Conservation (phyloP, 2,888 invertebrate genomes). For the Lingula anatina region DNA sequence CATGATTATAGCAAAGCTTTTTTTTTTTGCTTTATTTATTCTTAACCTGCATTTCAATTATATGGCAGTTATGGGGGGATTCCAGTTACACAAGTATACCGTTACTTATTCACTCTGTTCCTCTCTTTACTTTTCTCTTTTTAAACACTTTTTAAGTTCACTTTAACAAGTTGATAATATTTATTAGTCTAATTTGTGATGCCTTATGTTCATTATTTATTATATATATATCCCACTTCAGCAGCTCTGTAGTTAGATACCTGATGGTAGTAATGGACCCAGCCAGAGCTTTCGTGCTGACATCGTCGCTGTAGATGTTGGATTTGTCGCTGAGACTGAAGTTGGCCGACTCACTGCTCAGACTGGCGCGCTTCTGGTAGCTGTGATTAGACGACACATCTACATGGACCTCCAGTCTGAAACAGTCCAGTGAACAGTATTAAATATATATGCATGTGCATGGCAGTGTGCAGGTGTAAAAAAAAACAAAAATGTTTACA, state of each 20-base stretch:
- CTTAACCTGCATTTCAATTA: too few relatives aligned
- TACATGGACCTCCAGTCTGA: conserved; percentile 68
- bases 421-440: neutral
- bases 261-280: conserved; percentile 58
- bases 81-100: neutral
- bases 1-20: too few relatives aligned
- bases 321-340: conserved; percentile 66
- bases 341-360: conserved; percentile 61
- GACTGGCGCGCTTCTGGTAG: conserved; percentile 58
- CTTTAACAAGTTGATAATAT: too few relatives aligned
- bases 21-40: too few relatives aligned
- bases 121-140: too few relatives aligned
- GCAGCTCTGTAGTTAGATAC: conserved; percentile 11
- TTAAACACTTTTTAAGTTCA: too few relatives aligned
- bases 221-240: too few relatives aligned
- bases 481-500: neutral
- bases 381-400: conserved; percentile 56
- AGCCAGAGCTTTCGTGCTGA: conserved; percentile 71
- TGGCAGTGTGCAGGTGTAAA: too few relatives aligned
- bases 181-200: neutral
- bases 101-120: too few relatives aligned
- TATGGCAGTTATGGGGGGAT: too few relatives aligned
- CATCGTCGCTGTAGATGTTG: conserved; percentile 60
- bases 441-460: neutral
- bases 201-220: too few relatives aligned